Conservation (phyloP, 2,113 vertebrate genomes). For the Menura novaehollandiae region DNA sequence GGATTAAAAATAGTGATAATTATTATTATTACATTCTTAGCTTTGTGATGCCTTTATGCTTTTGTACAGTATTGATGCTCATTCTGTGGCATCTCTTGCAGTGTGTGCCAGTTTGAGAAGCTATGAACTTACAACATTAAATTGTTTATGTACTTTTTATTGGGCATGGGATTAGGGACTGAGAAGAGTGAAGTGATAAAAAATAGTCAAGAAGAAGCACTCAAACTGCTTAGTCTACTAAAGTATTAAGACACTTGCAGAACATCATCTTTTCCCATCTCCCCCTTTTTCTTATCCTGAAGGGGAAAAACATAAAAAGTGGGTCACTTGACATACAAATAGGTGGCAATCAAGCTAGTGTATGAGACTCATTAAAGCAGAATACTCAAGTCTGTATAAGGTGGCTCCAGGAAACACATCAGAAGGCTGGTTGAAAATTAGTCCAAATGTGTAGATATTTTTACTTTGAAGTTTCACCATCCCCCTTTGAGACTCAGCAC, state of each 20-base stretch:
- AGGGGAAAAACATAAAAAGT: neutral
- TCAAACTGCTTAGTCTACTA: neutral
- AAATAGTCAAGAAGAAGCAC: neutral
- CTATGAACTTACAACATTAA: neutral
- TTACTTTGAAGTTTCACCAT: neutral
- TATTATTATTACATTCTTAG: neutral
- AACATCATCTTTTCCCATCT: neutral
- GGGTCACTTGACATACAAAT: neutral
- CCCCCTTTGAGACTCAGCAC: neutral
- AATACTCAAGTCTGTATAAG: neutral
- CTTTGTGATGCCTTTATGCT: neutral
- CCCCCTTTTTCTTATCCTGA: neutral
- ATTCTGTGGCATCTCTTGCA: neutral
- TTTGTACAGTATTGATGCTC: neutral
- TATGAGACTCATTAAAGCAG: neutral
- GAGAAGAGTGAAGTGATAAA: neutral
- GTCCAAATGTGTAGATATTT: neutral
- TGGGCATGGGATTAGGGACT: accelerated
- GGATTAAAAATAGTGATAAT: neutral
- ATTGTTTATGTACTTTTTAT: neutral
- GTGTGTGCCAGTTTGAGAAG: neutral
- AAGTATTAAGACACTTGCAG: neutral
- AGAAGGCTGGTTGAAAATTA: constrained; percentile 2
- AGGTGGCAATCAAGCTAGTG: neutral
- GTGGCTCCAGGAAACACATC: neutral